Percentiles rank a stretch among this genome's conserved stretches.
phyloP scores from a whole-genome alignment of 1,140 invertebrate genomes.

The Meloidogyne exigua region DNA sequence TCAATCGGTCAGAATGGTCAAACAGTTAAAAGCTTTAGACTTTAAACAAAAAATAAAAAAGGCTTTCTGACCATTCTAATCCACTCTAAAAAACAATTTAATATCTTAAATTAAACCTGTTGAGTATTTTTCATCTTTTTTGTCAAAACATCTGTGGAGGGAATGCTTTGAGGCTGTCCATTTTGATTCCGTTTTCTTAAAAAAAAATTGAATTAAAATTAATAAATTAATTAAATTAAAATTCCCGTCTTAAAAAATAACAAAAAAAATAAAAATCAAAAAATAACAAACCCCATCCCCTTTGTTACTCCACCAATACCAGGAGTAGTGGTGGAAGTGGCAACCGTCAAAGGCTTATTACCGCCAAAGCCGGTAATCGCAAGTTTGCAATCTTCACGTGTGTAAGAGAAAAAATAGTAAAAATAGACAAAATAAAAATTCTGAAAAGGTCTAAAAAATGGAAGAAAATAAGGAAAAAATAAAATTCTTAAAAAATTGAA shows the following conservation, averaged over 20 bases:
- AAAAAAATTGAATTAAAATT: not conserved
- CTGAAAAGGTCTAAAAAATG: not conserved
- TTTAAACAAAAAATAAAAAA: too few species aligned
- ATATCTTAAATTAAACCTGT: not conserved
- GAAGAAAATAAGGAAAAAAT: not conserved
- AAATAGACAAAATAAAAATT: slow-evolving; percentile 2
- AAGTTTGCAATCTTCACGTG: not conserved
- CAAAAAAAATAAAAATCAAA: not conserved
- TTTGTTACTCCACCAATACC: slow-evolving; percentile 4
- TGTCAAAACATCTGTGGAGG: not conserved
- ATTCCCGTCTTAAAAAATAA: not conserved
- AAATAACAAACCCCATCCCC: slow-evolving; percentile 1
- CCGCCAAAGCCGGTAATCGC: not conserved
- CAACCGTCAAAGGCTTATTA: not conserved
- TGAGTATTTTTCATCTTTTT: not conserved
- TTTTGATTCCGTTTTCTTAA: not conserved
- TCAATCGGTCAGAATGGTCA: too few species aligned
- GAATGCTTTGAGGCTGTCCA: not conserved
- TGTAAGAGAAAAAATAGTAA: not conserved
- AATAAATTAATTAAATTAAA: not conserved
- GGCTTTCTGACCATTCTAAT: too few species aligned
- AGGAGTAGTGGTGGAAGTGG: not conserved
- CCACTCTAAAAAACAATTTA: too few species aligned
- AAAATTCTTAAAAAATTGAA: not conserved
- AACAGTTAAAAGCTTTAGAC: too few species aligned